Evolutionary conservation across 2,888 invertebrate species (phyloP).

Genomic region (Sepioteuthis lessoniana): DNA sequence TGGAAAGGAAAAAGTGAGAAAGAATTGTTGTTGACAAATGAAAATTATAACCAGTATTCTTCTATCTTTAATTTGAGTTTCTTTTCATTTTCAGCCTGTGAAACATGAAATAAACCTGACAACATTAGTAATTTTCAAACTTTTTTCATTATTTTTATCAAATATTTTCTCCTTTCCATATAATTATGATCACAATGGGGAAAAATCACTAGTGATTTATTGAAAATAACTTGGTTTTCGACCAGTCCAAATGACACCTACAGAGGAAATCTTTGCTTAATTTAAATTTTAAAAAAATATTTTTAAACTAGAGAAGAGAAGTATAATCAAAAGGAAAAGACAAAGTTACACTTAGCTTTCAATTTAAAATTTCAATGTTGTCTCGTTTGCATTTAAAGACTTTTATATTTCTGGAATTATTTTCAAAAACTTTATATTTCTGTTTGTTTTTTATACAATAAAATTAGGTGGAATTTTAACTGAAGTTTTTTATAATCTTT

Average conservation of each 20-base stretch:
- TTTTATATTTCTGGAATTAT: background rate
- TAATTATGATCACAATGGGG: background rate
- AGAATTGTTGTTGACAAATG: background rate
- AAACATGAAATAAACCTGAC: background rate
- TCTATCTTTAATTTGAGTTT: background rate
- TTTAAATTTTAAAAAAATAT: background rate
- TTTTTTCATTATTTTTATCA: background rate
- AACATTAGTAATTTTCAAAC: background rate
- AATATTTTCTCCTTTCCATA: background rate
- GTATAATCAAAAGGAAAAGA: background rate
- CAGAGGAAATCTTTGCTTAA: background rate
- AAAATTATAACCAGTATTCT: background rate
- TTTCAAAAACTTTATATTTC: background rate
- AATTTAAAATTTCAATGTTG: background rate
- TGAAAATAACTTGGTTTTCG: background rate
- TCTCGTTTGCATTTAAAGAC: background rate
- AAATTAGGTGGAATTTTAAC: background rate
- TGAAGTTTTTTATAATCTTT: background rate
- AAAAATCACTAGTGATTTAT: background rate
- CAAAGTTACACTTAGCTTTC: conserved; percentile 33
- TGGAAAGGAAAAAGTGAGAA: no score
- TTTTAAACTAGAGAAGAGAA: background rate
- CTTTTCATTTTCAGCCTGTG: background rate
- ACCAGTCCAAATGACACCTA: background rate
- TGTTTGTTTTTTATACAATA: background rate